phyloP scores from a whole-genome alignment of 2,888 invertebrate species.

The Acanthosepion esculentum region DNA sequence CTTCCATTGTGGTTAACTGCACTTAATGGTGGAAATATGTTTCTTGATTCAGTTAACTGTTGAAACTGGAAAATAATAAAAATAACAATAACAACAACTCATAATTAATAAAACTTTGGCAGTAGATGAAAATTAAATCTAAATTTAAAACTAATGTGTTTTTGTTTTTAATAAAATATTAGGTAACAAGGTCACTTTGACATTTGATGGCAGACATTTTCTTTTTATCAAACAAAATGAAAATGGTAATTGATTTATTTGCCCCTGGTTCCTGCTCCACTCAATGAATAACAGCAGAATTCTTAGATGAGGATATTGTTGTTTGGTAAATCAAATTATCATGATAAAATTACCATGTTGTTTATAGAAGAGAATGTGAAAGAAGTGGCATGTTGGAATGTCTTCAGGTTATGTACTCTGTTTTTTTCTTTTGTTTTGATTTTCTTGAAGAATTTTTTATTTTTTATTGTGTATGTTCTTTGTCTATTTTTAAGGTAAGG shows the following conservation, averaged over 20 bases:
- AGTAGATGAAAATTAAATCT: neutral
- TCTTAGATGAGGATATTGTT: neutral
- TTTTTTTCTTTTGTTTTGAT: neutral
- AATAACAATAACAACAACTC: too few relatives aligned
- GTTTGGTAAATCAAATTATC: slow-evolving; percentile 21
- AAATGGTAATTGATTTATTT: slow-evolving; percentile 4
- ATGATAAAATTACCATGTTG: neutral
- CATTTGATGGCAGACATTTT: neutral
- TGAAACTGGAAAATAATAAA: too few relatives aligned
- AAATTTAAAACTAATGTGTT: neutral
- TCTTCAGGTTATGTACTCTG: neutral
- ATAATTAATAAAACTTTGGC: too few relatives aligned
- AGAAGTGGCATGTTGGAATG: slow-evolving; percentile 2
- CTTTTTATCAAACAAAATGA: neutral
- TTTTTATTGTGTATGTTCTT: neutral
- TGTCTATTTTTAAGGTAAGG: too few relatives aligned
- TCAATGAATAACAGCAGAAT: slow-evolving; percentile 3
- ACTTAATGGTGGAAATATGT: too few relatives aligned
- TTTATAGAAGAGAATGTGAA: neutral
- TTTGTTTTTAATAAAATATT: neutral
- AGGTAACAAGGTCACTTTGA: neutral
- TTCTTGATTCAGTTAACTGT: too few relatives aligned
- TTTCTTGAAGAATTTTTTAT: neutral
- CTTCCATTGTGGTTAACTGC: too few relatives aligned
- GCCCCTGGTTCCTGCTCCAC: slow-evolving; percentile 33